Conservation (phyloP, 2,888 invertebrate genomes). For the Cetonia aurata region DNA sequence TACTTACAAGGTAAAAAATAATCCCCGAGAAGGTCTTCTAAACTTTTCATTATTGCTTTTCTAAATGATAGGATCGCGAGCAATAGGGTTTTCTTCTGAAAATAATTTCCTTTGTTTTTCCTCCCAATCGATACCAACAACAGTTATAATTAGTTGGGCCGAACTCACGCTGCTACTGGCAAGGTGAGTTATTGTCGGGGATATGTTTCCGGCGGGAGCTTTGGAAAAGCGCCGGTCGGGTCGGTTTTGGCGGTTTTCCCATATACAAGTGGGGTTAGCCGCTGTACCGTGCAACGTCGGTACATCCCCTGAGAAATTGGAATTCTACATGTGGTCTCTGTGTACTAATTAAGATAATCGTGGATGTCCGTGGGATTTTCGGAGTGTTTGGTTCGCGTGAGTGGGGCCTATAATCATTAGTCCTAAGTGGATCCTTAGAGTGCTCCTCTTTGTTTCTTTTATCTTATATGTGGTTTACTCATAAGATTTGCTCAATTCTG, state of each 20-base stretch:
- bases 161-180: slow-evolving; percentile 51
- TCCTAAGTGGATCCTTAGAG: background rate
- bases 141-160: slow-evolving; percentile 51
- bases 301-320: slow-evolving; percentile 28
- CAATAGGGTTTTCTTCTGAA: too few species aligned
- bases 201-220: slow-evolving; percentile 26
- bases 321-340: slow-evolving; percentile 37
- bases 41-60: too few species aligned
- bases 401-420: slow-evolving; percentile 4
- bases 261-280: slow-evolving; percentile 6
- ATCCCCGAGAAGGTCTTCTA: too few species aligned
- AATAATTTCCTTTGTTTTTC: too few species aligned
- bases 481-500: too few species aligned
- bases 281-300: background rate
- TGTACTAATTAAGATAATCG: slow-evolving; percentile 39
- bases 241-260: slow-evolving; percentile 12
- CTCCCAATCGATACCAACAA: background rate
- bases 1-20: too few species aligned
- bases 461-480: too few species aligned
- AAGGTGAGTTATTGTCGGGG: slow-evolving; percentile 49
- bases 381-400: slow-evolving; percentile 5
- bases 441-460: background rate
- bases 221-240: slow-evolving; percentile 1
- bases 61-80: too few species aligned
- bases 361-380: slow-evolving; percentile 11